Evolutionary conservation across 2,113 vertebrate species (phyloP).

Genomic region (Corvus hawaiiensis): DNA sequence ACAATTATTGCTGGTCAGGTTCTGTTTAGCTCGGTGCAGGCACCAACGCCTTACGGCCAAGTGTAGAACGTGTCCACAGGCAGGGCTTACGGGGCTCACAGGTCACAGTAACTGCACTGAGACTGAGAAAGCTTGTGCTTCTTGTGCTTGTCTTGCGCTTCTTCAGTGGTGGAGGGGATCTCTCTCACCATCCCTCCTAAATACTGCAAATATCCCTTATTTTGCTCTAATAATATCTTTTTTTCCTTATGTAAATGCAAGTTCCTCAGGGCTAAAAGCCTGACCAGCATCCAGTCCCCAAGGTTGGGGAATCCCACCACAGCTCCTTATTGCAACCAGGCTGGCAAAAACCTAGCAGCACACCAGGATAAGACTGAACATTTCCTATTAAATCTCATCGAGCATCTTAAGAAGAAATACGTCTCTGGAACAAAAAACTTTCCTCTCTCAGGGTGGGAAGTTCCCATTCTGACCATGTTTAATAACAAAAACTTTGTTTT

Average conservation of each 20-base stretch:
- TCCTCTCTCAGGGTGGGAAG: not conserved
- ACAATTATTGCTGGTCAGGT: too few species aligned
- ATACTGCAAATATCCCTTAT: not conserved
- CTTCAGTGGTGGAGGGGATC: not conserved
- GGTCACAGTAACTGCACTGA: too few species aligned
- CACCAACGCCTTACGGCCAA: fast-evolving
- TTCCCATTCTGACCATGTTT: not conserved
- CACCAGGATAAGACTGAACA: not conserved
- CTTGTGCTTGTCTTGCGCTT: not conserved
- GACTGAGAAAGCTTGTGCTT: not conserved
- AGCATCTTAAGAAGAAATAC: not conserved
- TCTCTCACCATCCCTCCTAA: not conserved
- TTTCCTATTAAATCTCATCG: not conserved
- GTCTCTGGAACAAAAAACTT: not conserved
- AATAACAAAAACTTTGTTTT: not conserved
- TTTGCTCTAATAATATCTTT: not conserved
- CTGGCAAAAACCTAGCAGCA: not conserved
- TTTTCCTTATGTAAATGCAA: not conserved
- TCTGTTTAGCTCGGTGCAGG: not conserved
- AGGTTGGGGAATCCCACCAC: not conserved
- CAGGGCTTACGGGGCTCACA: not conserved
- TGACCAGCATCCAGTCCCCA: not conserved
- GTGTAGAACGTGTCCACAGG: fast-evolving
- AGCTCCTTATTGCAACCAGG: not conserved
- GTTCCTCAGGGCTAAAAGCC: not conserved